phyloP scores from a whole-genome alignment of 2,113 vertebrate genomes.

The Isichthys henryi region DNA sequence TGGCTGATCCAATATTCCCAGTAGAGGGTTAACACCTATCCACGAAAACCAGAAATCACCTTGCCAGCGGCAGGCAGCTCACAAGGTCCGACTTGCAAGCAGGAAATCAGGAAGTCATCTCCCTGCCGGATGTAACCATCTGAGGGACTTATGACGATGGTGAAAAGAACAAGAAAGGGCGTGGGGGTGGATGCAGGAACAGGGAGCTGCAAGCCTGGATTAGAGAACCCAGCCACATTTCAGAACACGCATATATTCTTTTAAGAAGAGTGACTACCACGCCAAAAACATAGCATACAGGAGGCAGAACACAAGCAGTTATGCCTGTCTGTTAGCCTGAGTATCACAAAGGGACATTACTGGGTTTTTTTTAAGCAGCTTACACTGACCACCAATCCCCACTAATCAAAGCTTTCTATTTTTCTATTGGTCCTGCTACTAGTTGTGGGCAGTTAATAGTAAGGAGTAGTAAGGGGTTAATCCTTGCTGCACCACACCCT shows the following conservation, averaged over 20 bases:
- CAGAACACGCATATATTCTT: background rate
- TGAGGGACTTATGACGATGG: conserved; percentile 8
- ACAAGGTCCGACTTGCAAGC: background rate
- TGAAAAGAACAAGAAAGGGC: background rate
- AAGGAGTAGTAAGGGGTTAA: background rate
- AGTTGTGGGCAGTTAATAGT: background rate
- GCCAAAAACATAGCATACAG: background rate
- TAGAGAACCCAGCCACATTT: background rate
- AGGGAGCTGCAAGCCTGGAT: background rate
- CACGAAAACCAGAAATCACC: background rate
- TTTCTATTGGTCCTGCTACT: background rate
- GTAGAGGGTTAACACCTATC: background rate
- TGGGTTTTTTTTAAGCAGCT: background rate
- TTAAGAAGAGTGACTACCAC: background rate
- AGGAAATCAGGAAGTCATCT: background rate
- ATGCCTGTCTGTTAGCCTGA: background rate
- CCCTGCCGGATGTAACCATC: conserved; percentile 32
- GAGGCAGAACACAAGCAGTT: background rate
- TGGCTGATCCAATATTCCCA: background rate
- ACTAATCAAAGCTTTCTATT: background rate
- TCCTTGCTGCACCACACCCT: background rate
- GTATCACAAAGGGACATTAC: background rate
- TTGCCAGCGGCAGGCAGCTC: background rate
- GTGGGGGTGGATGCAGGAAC: background rate
- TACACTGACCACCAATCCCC: background rate